Percentiles rank a stretch among this genome's conserved stretches.
These are phyloP conservation scores for Cremastobaeus sp. DNA, from an alignment of 2,888 invertebrate species.

Conservation along the genomic window DNA sequence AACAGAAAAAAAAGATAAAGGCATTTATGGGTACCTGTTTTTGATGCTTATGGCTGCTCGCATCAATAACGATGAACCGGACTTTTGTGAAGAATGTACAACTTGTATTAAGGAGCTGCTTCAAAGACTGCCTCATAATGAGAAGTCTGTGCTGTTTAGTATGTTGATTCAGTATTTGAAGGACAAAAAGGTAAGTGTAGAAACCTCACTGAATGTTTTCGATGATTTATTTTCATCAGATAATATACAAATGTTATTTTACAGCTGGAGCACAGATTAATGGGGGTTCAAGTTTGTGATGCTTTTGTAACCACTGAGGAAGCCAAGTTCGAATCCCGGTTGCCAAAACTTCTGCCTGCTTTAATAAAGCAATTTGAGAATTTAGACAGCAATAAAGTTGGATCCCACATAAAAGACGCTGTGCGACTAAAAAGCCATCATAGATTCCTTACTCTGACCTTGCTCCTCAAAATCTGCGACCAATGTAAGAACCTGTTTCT, in stretches of 20 bases:
- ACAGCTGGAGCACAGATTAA: constrained; percentile 84
- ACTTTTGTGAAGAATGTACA: constrained; percentile 87
- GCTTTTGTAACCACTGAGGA: constrained; percentile 89
- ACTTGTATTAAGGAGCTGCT: constrained; percentile 86
- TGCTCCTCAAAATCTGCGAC: constrained; percentile 84
- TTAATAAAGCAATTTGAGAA: constrained; percentile 76
- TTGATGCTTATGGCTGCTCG: constrained; percentile 87
- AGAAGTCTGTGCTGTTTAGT: constrained; percentile 85
- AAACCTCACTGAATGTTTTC: background rate
- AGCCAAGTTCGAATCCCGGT: constrained; percentile 83
- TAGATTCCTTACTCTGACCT: constrained; percentile 85
- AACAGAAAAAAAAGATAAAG: no score
- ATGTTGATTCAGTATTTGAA: constrained; percentile 85
- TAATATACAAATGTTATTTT: constrained; percentile 44
- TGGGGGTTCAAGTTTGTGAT: constrained; percentile 89
- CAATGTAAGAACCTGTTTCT: constrained; percentile 82
- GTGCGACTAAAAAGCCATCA: constrained; percentile 85
- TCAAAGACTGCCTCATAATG: constrained; percentile 79
- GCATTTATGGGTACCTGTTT: constrained; percentile 84
- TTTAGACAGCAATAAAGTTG: constrained; percentile 16
- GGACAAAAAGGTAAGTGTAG: constrained; percentile 80
- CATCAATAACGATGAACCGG: constrained; percentile 89
- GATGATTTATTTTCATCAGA: background rate
- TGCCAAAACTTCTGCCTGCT: constrained; percentile 82
- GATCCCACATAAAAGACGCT: constrained; percentile 79